phyloP scores from a whole-genome alignment of 2,113 vertebrate species.

The Tragelaphus buxtoni region DNA sequence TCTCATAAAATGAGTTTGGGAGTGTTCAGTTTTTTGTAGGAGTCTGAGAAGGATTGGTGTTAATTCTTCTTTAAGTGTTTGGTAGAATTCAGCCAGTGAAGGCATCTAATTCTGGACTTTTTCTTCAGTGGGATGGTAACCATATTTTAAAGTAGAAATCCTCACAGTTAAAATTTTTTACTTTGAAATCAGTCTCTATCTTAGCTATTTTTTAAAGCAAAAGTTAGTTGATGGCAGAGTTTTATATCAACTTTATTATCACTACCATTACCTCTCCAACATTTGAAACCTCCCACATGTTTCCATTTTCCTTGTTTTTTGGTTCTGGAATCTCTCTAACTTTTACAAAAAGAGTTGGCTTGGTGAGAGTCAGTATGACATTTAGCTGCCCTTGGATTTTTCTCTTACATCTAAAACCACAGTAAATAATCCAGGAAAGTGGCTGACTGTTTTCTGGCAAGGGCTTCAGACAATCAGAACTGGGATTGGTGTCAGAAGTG shows the following conservation, averaged over 20 bases:
- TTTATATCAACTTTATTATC: not conserved
- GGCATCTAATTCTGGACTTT: not conserved
- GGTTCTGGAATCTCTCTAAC: not conserved
- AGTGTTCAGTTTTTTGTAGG: not conserved
- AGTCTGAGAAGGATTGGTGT: not conserved
- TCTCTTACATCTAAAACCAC: not conserved
- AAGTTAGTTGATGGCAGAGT: not conserved
- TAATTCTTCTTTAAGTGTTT: not conserved
- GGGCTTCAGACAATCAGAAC: not conserved
- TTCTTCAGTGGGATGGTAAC: not conserved
- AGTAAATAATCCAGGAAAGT: not conserved
- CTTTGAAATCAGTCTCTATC: not conserved
- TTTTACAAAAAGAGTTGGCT: not conserved
- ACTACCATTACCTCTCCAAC: not conserved
- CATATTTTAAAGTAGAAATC: constrained; percentile 8
- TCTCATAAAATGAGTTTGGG: not conserved
- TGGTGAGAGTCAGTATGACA: not conserved
- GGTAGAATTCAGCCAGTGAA: not conserved
- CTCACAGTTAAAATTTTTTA: not conserved
- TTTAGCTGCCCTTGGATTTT: not conserved
- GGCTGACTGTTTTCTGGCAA: not conserved
- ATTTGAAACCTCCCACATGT: not conserved
- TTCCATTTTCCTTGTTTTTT: not conserved
- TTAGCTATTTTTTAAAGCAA: not conserved
- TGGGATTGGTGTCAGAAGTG: not conserved